Evolutionary conservation across 1,140 invertebrate genomes (phyloP), one percentile per base, ranked within the genome.

Genomic region (Diploscapter pachys): DNA sequence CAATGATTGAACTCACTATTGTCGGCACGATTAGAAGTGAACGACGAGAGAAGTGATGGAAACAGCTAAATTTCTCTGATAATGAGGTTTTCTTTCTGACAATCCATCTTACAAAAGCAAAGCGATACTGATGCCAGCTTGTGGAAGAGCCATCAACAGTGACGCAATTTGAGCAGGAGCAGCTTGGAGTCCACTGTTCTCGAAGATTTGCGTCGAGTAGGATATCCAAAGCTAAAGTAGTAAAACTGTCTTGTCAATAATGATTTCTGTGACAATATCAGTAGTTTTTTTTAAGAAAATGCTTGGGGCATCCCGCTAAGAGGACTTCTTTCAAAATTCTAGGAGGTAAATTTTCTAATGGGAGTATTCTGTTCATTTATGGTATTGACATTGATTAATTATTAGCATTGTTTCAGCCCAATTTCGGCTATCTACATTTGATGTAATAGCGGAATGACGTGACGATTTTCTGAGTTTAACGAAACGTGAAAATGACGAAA

Each of bases 161-260:
- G 69, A 72, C 3, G 62, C 54, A 8, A 11, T 66, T 52, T 76
- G 75, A 8, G 75, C 69, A 66, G 56, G 8, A n/a, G 72, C 50
- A 11, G 70, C 59, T 3, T 48, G 5, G 4, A 72, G 13, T 59
- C 75, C 75, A n/a, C 57, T 55, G 4, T 66, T 71, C 59, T 76
- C 75, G 31, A 76, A 76, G 51, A 76, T 72, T 50, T 72, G 69
- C 4, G 75, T 76, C 5, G 70, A 72, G 57, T 72, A 76, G 5
- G 75, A 71, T 31, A 76, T 69, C 75, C 75, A 76, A 0, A 76
- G 63, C 75, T 76, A 59, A 66, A 76, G 50, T 54, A 53, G 48
- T 5, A 2, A 8, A 13, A 65, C 4, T 31, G 3, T 13, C 54
- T 4, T 54, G 3, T 53, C 11, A 31, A 54, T 31, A 31, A 31